Conservation (phyloP, 2,888 invertebrate genomes). For the Kuschelorhynchus macadamiae region DNA sequence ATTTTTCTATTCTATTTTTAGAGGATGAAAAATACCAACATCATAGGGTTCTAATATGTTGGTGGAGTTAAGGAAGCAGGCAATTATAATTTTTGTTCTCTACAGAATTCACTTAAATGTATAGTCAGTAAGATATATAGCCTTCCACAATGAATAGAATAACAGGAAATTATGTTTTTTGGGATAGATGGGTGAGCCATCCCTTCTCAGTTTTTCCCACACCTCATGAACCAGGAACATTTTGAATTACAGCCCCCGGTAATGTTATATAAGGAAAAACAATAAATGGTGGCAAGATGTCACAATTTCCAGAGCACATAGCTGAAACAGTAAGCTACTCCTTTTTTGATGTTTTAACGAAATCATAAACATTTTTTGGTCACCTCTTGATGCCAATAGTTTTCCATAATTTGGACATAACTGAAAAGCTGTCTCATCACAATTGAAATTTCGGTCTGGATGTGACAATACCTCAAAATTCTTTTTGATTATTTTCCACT, state of each 20-base stretch:
- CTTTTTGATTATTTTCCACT: not conserved
- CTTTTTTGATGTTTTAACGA: not conserved
- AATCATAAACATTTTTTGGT: not conserved
- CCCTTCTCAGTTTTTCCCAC: not conserved
- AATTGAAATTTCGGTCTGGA: not conserved
- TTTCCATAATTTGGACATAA: not conserved
- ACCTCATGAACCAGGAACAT: not conserved
- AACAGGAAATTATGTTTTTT: constrained; percentile 52
- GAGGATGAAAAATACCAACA: not conserved
- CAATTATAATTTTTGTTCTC: constrained; percentile 50
- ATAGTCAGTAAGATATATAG: constrained; percentile 49
- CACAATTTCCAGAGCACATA: not conserved
- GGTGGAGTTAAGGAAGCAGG: not conserved
- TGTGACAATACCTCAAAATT: not conserved
- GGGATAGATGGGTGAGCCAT: not conserved
- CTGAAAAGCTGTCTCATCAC: not conserved
- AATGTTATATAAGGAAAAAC: not conserved
- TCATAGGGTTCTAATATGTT: not conserved
- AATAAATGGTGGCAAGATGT: not conserved
- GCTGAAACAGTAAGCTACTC: not conserved
- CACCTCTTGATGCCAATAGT: not conserved
- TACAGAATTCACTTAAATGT: constrained; percentile 60
- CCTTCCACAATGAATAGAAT: constrained; percentile 66
- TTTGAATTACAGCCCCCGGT: not conserved
- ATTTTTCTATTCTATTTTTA: not conserved